These are phyloP conservation scores for Baronia brevicornis DNA, from an alignment of 2,888 invertebrate species.

Conservation along the genomic window DNA sequence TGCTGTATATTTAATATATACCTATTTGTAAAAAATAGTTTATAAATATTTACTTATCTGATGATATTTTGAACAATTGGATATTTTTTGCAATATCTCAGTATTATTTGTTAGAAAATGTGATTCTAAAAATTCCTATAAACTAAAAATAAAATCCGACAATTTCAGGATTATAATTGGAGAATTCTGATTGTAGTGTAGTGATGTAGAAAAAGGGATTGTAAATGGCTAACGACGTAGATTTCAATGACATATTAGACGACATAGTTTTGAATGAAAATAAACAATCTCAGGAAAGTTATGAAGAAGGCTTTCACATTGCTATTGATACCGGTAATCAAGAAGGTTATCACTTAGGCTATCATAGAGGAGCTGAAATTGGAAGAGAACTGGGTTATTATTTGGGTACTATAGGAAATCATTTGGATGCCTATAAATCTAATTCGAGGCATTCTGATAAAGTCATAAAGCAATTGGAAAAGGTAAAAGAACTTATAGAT, in stretches of 20 bases:
- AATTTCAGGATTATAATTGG: too few relatives aligned
- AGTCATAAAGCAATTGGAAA: constrained; percentile 65
- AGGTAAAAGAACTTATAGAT: constrained; percentile 75
- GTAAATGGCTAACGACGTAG: constrained; percentile 70
- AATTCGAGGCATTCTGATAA: constrained; percentile 66
- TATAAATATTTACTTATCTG: too few relatives aligned
- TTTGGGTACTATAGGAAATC: constrained; percentile 74
- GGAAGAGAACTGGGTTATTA: constrained; percentile 85
- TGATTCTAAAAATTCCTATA: too few relatives aligned
- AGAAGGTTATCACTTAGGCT: constrained; percentile 84
- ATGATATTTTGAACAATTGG: too few relatives aligned
- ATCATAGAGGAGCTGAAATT: constrained; percentile 83
- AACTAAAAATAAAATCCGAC: too few relatives aligned
- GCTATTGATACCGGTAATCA: constrained; percentile 78
- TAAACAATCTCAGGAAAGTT: constrained; percentile 76
- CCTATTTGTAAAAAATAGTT: too few relatives aligned
- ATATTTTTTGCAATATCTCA: too few relatives aligned
- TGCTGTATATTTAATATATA: too few relatives aligned
- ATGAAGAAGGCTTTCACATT: constrained; percentile 79
- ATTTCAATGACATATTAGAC: constrained; percentile 85
- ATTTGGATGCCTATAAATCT: constrained; percentile 42
- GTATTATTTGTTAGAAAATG: too few relatives aligned
- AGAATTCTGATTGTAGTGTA: too few relatives aligned
- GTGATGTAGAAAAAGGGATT: too few relatives aligned
- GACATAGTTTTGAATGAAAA: constrained; percentile 83